These are phyloP conservation scores for Amiota minor DNA, from an alignment of 2,888 invertebrate species.

Conservation along the genomic window DNA sequence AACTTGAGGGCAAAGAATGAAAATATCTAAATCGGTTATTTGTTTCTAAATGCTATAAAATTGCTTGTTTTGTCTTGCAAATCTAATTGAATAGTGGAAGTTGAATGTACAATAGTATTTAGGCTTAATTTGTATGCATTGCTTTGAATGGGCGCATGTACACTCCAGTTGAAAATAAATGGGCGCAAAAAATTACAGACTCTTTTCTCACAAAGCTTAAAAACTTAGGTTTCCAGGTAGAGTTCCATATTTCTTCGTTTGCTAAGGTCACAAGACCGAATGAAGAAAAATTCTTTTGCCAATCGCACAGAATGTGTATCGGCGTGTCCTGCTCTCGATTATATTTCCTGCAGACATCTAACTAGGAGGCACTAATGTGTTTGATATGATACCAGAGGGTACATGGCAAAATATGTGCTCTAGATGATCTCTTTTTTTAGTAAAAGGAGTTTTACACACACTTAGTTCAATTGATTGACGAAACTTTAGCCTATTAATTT, in stretches of 20 bases:
- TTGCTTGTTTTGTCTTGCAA: conserved; percentile 42
- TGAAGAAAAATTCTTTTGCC: not conserved
- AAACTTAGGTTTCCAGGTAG: too few species aligned
- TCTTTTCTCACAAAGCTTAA: too few species aligned
- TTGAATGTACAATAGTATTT: conserved; percentile 39
- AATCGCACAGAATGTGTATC: not conserved
- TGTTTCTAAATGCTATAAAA: conserved; percentile 26
- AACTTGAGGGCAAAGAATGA: not conserved
- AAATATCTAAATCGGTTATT: conserved; percentile 2
- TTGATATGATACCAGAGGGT: too few species aligned
- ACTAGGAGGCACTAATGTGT: too few species aligned
- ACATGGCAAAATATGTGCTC: too few species aligned
- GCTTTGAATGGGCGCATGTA: conserved; percentile 42
- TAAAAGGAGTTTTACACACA: too few species aligned
- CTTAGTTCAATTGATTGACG: too few species aligned
- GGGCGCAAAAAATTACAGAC: not conserved
- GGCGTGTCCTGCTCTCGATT: too few species aligned
- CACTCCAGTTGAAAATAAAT: conserved; percentile 41
- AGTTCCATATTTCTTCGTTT: too few species aligned
- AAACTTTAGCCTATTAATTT: too few species aligned
- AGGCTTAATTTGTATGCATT: conserved; percentile 17
- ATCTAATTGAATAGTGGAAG: conserved; percentile 44
- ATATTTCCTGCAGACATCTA: too few species aligned
- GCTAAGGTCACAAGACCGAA: not conserved
- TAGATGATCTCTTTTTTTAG: too few species aligned